These are phyloP conservation scores for Craterocephalus amniculus DNA, from an alignment of 2,797 vertebrate species.

Conservation along the genomic window DNA sequence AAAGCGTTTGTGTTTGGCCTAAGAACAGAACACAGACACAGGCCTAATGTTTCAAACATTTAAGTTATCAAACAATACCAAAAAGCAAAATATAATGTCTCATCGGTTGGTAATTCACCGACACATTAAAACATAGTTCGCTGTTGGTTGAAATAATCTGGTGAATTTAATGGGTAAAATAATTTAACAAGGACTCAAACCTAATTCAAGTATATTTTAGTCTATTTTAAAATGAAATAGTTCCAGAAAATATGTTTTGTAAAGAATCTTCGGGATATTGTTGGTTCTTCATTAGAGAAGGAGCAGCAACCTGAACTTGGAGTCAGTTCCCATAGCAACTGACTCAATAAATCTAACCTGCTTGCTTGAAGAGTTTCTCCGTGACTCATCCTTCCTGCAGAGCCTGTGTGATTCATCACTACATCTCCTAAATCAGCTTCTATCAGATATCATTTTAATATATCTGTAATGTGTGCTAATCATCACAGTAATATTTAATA, in stretches of 20 bases:
- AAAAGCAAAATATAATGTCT: too few species aligned
- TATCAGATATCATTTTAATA: too few species aligned
- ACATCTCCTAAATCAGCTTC: background rate
- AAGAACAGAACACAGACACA: slow-evolving; percentile 46
- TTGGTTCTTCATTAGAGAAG: background rate
- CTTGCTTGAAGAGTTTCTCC: background rate
- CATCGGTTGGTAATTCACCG: background rate
- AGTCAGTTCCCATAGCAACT: slow-evolving; percentile 2
- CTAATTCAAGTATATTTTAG: background rate
- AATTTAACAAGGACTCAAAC: background rate
- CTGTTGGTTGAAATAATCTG: background rate
- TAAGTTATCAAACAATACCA: background rate
- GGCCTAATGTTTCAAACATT: background rate
- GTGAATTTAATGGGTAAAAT: too few species aligned
- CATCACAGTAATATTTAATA: background rate
- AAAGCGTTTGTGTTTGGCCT: slow-evolving; percentile 99
- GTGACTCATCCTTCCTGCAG: background rate
- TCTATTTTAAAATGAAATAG: background rate
- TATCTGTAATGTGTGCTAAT: too few species aligned
- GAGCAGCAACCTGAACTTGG: background rate
- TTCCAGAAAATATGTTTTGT: background rate
- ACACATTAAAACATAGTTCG: background rate
- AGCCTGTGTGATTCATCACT: background rate
- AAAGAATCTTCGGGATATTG: background rate
- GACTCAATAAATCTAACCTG: background rate